Conservation (phyloP, 2,797 vertebrate species). For the Smutsia gigantea region DNA sequence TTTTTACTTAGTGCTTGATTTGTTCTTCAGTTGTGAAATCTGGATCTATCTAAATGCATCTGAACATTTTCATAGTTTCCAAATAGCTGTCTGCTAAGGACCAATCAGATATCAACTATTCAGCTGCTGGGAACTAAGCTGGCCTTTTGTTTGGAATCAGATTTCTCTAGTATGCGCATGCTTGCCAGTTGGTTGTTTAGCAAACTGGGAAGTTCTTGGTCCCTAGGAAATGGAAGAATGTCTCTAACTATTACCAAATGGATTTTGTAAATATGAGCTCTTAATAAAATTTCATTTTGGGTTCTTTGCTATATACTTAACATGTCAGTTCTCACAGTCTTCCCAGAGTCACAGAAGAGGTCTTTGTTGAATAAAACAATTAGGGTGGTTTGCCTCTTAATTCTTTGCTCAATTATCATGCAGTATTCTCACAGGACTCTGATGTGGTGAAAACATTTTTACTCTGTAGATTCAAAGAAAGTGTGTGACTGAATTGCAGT, state of each 20-base stretch:
- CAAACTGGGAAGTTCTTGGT: background rate
- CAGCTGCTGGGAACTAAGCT: background rate
- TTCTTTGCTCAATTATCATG: background rate
- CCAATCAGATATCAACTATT: background rate
- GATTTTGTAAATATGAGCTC: background rate
- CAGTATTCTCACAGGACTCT: background rate
- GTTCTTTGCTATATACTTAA: constrained; percentile 14
- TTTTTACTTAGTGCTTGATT: constrained; percentile 1
- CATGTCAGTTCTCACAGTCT: background rate
- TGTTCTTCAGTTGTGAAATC: background rate
- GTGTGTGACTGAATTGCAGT: background rate
- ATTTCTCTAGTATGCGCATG: background rate
- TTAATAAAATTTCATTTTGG: constrained; percentile 27
- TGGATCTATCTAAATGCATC: background rate
- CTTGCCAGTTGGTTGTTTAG: background rate
- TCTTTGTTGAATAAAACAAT: background rate
- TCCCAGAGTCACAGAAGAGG: background rate
- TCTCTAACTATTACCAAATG: constrained; percentile 5
- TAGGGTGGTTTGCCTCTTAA: background rate
- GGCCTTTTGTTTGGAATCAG: background rate
- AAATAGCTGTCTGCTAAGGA: background rate
- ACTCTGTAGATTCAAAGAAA: background rate
- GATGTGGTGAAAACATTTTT: background rate
- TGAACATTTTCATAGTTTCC: background rate
- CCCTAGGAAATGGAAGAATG: background rate